phyloP scores from a whole-genome alignment of 2,797 vertebrate species.

The Catostomus latipinnis region DNA sequence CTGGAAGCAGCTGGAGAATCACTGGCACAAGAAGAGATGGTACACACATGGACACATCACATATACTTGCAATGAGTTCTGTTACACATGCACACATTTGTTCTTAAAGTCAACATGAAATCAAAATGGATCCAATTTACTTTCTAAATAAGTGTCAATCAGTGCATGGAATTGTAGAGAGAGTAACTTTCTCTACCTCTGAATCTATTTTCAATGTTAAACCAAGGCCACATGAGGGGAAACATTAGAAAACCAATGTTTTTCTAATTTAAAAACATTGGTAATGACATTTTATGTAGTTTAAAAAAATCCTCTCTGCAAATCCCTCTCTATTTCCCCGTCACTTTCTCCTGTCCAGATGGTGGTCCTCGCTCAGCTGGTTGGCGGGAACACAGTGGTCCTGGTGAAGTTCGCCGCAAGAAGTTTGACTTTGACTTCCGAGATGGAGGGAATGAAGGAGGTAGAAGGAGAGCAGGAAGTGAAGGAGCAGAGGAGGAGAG shows the following conservation, averaged over 20 bases:
- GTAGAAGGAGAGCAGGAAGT: conserved; percentile 80
- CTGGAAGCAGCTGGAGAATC: conserved; percentile 82
- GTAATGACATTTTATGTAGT: no score
- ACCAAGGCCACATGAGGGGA: no score
- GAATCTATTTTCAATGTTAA: no score
- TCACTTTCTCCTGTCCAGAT: conserved; percentile 61
- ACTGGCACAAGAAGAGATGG: conserved; percentile 81
- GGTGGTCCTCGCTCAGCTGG: conserved; percentile 89
- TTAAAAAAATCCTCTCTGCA: no score
- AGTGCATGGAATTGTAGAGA: no score
- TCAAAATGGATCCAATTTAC: no score
- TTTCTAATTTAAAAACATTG: no score
- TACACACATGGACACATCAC: conserved; percentile 46
- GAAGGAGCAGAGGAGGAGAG: conserved; percentile 87
- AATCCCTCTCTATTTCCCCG: background rate
- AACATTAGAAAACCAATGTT: no score
- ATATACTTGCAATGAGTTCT: background rate
- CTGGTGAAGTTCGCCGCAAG: conserved; percentile 81
- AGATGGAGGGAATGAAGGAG: conserved; percentile 79
- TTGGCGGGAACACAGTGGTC: conserved; percentile 85
- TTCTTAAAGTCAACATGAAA: no score
- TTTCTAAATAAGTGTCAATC: no score
- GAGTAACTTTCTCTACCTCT: no score
- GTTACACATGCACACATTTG: background rate
- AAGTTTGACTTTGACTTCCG: conserved; percentile 92